Base-by-base conservation (phyloP, 2,888 invertebrate species). In the Polymixis flavicincta region DNA sequence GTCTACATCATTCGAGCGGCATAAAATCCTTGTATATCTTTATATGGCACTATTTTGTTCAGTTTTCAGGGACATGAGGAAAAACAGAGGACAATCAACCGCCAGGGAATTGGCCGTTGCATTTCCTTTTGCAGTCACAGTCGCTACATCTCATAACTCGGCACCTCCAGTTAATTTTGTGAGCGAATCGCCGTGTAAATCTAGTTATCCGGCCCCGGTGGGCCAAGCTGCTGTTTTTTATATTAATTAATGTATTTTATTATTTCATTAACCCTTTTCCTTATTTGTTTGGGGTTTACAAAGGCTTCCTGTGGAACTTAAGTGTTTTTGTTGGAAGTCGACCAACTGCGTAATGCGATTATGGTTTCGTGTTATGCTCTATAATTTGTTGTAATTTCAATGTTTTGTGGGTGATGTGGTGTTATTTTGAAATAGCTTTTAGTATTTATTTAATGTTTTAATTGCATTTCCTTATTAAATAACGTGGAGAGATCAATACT, bases 101-200 rank as follows among this genome's bases (percentile, higher is more conserved):
- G 52, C 4, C n/a, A 54, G 55, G 55, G 11, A 45, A 45, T 11
- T 45, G 13, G 42, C 11, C 11, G 42, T 45, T 11, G 42, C 42
- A 13, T 11, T 45, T 13, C 42, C 42, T 2, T 64, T 42, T 19
- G 28, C 14, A n/a, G n/a, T 42, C 1, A 32, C 1, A 37, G 48
- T 37, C 80, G 80, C 82, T 66, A 22, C 25, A 42, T 57, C 71
- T 64, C 25, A 1, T n/a, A n/a, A 63, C 74, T 84, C 78, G 83
- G 32, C 25, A 70, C 80, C 71, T 59, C 37, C 74, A 87, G 85
- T 89, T 88, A 90, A 91, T 91, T 90, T 88, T 70, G 85, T 84
- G 83, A 85, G 86, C 86, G 90, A 91, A 91, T 92, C 90, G 84
- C 87, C 88, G 85, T 85, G 89, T 86, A 90, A 92, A 92, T 89